Evolutionary conservation across 2,113 vertebrate genomes (phyloP).

Genomic region (Apteryx mantelli): DNA sequence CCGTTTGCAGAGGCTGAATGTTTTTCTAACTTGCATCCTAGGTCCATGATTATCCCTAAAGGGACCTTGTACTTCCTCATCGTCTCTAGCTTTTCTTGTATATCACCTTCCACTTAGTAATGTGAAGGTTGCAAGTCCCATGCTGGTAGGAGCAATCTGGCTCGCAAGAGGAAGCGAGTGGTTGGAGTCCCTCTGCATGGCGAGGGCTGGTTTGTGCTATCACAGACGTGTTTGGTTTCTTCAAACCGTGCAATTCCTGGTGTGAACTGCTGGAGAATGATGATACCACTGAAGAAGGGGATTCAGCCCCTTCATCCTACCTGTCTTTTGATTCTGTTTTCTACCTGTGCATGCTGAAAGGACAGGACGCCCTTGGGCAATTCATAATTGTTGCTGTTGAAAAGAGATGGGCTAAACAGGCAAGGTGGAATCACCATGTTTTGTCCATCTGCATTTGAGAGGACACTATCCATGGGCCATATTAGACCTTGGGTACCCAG

Average conservation of each 20-base stretch:
- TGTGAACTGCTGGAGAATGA: neutral
- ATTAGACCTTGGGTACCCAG: neutral
- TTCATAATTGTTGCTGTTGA: neutral
- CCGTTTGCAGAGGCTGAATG: neutral
- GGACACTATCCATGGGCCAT: neutral
- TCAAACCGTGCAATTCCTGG: rapidly evolving
- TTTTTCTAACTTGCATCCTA: neutral
- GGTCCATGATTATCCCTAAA: neutral
- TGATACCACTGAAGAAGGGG: neutral
- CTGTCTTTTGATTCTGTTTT: neutral
- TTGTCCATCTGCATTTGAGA: neutral
- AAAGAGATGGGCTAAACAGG: neutral
- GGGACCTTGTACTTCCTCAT: neutral
- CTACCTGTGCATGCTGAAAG: neutral
- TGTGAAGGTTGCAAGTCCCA: neutral
- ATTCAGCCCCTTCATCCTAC: neutral
- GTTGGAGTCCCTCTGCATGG: neutral
- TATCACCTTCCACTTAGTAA: neutral
- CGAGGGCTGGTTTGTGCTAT: rapidly evolving
- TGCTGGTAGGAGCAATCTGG: neutral
- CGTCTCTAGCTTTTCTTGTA: neutral
- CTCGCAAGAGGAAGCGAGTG: neutral
- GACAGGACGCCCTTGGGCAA: neutral
- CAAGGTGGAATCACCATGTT: neutral
- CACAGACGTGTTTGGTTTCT: neutral